Conservation (phyloP, 2,797 vertebrate genomes). For the Adrianichthys oophorus region DNA sequence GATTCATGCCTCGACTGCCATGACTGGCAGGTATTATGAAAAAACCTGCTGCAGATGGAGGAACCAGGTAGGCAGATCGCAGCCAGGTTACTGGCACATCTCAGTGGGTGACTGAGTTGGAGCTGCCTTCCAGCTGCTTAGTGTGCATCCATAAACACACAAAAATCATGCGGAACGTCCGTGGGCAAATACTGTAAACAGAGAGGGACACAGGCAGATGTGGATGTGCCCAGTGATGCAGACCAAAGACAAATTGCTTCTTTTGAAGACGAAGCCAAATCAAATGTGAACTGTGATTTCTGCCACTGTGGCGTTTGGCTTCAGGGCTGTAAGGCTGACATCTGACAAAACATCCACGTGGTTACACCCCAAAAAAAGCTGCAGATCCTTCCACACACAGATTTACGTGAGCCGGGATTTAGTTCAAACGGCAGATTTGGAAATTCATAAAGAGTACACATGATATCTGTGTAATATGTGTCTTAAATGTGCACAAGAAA, state of each 20-base stretch:
- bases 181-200: conserved; percentile 7
- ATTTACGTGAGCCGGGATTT: not conserved
- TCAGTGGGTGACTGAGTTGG: conserved; percentile 59
- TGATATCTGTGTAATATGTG: no score
- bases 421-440: no score
- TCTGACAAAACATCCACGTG: conserved; percentile 60
- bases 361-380: conserved; percentile 40
- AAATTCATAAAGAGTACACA: no score
- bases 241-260: conserved; percentile 71
- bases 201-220: conserved; percentile 39
- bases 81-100: conserved; percentile 51
- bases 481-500: no score
- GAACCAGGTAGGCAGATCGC: conserved; percentile 51
- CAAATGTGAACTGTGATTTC: conserved; percentile 67
- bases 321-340: conserved; percentile 57
- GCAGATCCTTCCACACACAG: no score
- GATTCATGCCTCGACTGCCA: conserved; percentile 13
- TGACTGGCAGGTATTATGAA: conserved; percentile 57
- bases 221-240: conserved; percentile 69
- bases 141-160: conserved; percentile 22
- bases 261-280: conserved; percentile 72
- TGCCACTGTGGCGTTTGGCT: conserved; percentile 64
- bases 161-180: conserved; percentile 9
- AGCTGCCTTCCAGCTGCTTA: conserved; percentile 44
- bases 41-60: conserved; percentile 48